Percentiles rank a stretch among this genome's conserved stretches.
Conservation (phyloP, 1,140 invertebrate genomes). For the Pinna nobilis region DNA sequence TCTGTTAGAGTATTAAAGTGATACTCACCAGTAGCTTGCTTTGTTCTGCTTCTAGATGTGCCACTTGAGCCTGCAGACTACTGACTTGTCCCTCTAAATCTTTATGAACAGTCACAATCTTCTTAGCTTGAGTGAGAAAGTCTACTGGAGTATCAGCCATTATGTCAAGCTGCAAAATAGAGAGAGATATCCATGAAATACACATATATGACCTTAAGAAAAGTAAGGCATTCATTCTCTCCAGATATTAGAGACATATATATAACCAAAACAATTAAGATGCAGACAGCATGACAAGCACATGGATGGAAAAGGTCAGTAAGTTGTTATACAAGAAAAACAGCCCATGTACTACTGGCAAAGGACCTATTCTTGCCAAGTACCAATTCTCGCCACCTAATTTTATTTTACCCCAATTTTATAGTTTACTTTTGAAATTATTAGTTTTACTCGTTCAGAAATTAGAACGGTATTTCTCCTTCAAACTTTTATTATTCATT, state of each 20-base stretch:
- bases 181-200: not conserved
- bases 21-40: slow-evolving; percentile 49
- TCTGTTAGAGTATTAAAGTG: not conserved
- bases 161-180: slow-evolving; percentile 81
- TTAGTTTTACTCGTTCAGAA: no score
- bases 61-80: slow-evolving; percentile 88
- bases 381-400: no score
- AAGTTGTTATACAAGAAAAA: not conserved
- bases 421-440: no score
- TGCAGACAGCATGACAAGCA: not conserved
- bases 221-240: not conserved
- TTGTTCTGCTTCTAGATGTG: slow-evolving; percentile 65
- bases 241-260: not conserved
- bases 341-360: not conserved
- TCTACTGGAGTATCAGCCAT: slow-evolving; percentile 88
- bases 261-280: not conserved
- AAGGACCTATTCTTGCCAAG: no score
- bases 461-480: no score
- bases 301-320: not conserved
- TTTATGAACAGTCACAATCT: slow-evolving; percentile 93
- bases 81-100: slow-evolving; percentile 90
- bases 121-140: slow-evolving; percentile 91
- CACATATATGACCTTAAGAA: not conserved
- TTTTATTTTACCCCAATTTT: no score
- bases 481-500: no score